Conservation (phyloP, 2,888 invertebrate genomes). For the Alloplasta piceator region DNA sequence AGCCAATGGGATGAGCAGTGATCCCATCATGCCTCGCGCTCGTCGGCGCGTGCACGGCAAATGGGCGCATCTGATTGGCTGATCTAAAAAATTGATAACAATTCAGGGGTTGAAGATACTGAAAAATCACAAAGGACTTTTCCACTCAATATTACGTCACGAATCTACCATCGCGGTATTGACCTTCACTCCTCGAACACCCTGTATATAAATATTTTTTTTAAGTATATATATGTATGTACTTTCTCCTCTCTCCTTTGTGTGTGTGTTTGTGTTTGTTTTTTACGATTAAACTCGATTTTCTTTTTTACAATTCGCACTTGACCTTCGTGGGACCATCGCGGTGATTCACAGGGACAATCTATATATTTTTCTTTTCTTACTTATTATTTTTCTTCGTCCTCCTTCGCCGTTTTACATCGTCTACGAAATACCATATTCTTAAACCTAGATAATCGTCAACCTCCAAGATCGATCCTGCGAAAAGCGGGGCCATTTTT, state of each 20-base stretch:
- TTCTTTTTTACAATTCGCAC: slow-evolving; percentile 34
- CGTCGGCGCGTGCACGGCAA: too few relatives aligned
- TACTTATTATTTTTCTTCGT: background rate
- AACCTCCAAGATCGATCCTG: slow-evolving; percentile 62
- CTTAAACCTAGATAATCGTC: slow-evolving; percentile 71
- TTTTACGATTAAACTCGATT: slow-evolving; percentile 8
- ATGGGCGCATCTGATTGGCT: too few relatives aligned
- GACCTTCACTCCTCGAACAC: too few relatives aligned
- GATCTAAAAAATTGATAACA: too few relatives aligned
- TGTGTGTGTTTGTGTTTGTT: background rate
- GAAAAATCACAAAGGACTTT: too few relatives aligned
- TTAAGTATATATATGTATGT: slow-evolving; percentile 20
- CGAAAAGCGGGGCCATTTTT: slow-evolving; percentile 33
- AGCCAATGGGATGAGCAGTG: too few relatives aligned
- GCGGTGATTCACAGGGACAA: slow-evolving; percentile 66
- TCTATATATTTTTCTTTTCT: background rate
- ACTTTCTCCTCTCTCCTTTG: slow-evolving; percentile 27
- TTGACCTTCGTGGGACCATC: slow-evolving; percentile 71
- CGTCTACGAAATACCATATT: slow-evolving; percentile 72
- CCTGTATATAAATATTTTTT: too few relatives aligned
- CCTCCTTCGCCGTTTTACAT: slow-evolving; percentile 4
- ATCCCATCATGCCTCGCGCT: too few relatives aligned
- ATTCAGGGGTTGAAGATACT: too few relatives aligned
- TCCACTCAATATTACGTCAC: too few relatives aligned
- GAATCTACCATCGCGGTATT: too few relatives aligned